Evolutionary conservation across 2,888 invertebrate genomes (phyloP).

Genomic region (Callosobruchus maculatus): DNA sequence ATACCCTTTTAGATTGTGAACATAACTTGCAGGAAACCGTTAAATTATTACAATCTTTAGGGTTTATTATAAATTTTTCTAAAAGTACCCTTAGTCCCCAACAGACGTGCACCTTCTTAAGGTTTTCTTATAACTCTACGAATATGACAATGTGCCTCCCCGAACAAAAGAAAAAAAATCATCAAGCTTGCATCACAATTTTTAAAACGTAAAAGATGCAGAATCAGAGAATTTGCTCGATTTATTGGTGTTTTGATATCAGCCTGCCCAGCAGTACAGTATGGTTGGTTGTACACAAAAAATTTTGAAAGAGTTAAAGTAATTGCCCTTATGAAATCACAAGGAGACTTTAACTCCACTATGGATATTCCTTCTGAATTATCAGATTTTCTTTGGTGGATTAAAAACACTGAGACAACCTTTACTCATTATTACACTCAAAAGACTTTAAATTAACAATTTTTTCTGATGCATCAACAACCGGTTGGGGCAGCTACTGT

Average conservation of each 20-base stretch:
- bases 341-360: background rate
- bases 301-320: conserved; percentile 6
- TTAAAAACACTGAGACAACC: background rate
- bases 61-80: conserved; percentile 3
- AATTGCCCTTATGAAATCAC: conserved; percentile 1
- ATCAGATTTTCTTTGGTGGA: conserved; percentile 2
- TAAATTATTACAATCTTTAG: conserved; percentile 2
- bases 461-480: background rate
- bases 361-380: background rate
- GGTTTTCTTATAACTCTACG: conserved; percentile 7
- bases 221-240: conserved; percentile 11
- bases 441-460: conserved; percentile 1
- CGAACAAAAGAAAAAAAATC: conserved; percentile 5
- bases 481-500: conserved; percentile 1
- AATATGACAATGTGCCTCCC: conserved; percentile 10
- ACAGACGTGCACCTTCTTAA: conserved; percentile 2
- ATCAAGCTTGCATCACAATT: background rate
- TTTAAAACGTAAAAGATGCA: background rate
- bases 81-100: conserved; percentile 1
- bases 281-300: conserved; percentile 9
- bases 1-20: background rate
- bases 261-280: conserved; percentile 8
- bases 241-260: conserved; percentile 13
- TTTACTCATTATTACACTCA: background rate
- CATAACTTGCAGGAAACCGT: conserved; percentile 3